Percentiles rank a stretch among this genome's conserved stretches.
Evolutionary conservation across 2,797 vertebrate species (phyloP).

Genomic region (Ptychadena robeensis): DNA sequence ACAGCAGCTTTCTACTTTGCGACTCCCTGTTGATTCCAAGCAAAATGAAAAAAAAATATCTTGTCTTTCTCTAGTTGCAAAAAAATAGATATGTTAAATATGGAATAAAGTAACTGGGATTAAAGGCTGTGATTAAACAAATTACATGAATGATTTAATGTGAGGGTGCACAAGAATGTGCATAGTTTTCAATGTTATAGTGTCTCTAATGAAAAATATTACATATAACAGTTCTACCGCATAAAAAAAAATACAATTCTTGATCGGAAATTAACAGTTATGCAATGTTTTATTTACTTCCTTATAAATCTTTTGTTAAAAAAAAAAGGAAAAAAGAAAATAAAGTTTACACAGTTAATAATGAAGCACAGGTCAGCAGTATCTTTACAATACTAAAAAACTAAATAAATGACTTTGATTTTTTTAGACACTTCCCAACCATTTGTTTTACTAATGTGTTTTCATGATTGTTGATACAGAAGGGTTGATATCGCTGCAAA

Average conservation of each 20-base stretch:
- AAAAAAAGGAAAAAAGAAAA: conserved; percentile 85
- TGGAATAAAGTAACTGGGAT: conserved; percentile 69
- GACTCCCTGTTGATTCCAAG: conserved; percentile 98
- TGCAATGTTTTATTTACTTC: conserved; percentile 83
- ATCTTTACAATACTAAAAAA: conserved; percentile 99
- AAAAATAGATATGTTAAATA: conserved; percentile 75
- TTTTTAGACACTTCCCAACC: conserved; percentile 80
- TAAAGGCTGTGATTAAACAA: conserved; percentile 66
- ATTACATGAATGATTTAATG: conserved; percentile 75
- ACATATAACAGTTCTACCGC: conserved; percentile 90
- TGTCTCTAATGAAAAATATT: conserved; percentile 83
- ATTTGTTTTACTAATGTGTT: conserved; percentile 79
- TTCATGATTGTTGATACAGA: conserved; percentile 82
- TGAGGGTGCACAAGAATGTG: conserved; percentile 82
- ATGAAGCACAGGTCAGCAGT: conserved; percentile 95
- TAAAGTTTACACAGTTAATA: conserved; percentile 93
- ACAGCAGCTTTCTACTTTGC: conserved; percentile 99
- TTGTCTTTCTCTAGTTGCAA: conserved; percentile 80
- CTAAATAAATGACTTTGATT: conserved; percentile 90
- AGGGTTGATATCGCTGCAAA: conserved; percentile 80
- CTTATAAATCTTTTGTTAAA: conserved; percentile 85
- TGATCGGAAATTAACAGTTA: conserved; percentile 81
- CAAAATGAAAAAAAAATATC: conserved; percentile 74
- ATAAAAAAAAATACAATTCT: conserved; percentile 82
- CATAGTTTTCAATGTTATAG: conserved; percentile 76